These are phyloP conservation scores for Thinocorus orbignyianus DNA, from an alignment of 2,113 vertebrate species.

Conservation along the genomic window DNA sequence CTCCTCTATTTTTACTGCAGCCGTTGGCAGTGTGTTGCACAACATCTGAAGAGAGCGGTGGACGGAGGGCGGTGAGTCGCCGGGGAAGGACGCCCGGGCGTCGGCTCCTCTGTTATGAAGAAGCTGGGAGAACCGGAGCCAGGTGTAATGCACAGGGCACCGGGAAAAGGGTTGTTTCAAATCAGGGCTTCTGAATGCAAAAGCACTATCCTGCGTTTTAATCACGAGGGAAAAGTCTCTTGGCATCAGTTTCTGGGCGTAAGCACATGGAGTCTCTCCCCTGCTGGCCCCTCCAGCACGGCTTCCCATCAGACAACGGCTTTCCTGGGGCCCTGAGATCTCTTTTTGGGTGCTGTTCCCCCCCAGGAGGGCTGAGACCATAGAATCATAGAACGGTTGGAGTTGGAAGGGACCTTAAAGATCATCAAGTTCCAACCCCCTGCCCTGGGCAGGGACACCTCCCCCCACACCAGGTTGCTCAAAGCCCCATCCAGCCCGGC, in stretches of 20 bases:
- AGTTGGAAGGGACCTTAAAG: too few relatives aligned
- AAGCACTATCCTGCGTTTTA: not conserved
- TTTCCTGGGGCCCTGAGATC: not conserved
- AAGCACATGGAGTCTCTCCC: not conserved
- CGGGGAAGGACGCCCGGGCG: not conserved
- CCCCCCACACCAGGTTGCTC: too few relatives aligned
- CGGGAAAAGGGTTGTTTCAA: not conserved
- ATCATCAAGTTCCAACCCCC: too few relatives aligned
- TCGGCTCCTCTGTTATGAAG: not conserved
- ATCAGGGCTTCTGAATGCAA: not conserved
- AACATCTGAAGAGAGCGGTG: not conserved
- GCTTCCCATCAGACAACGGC: fast-evolving
- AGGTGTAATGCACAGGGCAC: not conserved
- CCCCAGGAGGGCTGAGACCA: not conserved
- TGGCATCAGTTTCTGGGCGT: not conserved
- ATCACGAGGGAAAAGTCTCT: not conserved
- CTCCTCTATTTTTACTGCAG: not conserved
- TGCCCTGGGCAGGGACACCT: too few relatives aligned
- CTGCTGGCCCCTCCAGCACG: not conserved
- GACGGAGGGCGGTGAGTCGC: not conserved
- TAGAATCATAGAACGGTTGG: too few relatives aligned
- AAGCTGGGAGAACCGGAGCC: not conserved
- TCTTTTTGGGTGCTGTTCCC: not conserved
- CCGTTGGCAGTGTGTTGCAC: not conserved
- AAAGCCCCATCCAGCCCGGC: too few relatives aligned